Percentiles rank a stretch among this genome's conserved stretches.
Conservation (phyloP, 2,797 vertebrate species). For the Epinephelus awoara region DNA sequence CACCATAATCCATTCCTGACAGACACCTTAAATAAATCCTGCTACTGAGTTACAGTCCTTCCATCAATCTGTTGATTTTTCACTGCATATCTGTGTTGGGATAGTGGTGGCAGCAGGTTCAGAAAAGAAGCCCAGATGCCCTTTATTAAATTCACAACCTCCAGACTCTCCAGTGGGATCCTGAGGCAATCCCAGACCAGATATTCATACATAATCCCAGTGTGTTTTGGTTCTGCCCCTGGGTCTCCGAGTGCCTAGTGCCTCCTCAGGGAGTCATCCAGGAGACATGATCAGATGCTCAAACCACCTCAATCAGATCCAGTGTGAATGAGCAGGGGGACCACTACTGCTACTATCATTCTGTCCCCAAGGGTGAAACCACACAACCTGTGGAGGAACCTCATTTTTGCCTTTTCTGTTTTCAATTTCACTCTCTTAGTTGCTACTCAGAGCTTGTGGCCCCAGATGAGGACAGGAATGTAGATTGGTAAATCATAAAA, state of each 20-base stretch:
- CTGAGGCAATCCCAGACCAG: conserved; percentile 20
- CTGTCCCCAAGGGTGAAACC: not conserved
- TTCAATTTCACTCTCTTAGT: conserved; percentile 37
- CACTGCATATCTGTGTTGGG: not conserved
- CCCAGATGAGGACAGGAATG: conserved; percentile 12
- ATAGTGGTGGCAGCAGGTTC: conserved; percentile 11
- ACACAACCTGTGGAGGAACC: conserved; percentile 16
- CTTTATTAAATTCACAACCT: conserved; percentile 30
- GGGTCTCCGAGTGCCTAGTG: not conserved
- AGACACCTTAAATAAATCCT: not conserved
- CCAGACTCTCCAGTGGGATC: conserved; percentile 32
- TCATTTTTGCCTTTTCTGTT: conserved; percentile 24
- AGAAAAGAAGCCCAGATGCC: conserved; percentile 20
- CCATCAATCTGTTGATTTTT: conserved; percentile 9
- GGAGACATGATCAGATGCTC: conserved; percentile 17
- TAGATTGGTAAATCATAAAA: conserved; percentile 4
- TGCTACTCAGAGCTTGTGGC: not conserved
- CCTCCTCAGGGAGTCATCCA: conserved; percentile 15
- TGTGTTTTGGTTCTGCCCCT: conserved; percentile 25
- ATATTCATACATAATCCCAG: conserved; percentile 33
- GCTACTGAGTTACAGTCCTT: conserved; percentile 2
- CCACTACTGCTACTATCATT: not conserved
- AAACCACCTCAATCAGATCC: conserved; percentile 31
- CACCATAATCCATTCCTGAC: not conserved
- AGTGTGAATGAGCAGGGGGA: conserved; percentile 17